Evolutionary conservation across 2,888 invertebrate genomes (phyloP).

Genomic region (Phoronis australis): DNA sequence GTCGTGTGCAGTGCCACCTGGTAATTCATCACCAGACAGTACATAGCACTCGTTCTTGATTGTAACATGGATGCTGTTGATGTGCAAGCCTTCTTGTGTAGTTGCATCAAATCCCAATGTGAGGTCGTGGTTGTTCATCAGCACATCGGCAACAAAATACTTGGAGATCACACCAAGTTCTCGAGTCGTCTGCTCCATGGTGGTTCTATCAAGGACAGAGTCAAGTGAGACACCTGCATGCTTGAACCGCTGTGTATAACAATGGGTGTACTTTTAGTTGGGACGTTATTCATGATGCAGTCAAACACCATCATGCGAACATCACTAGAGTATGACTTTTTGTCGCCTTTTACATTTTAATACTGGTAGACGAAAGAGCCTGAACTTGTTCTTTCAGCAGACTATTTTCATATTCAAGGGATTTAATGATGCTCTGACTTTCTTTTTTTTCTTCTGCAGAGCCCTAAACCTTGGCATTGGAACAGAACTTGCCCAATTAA

Average conservation of each 20-base stretch:
- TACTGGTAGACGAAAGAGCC: not conserved
- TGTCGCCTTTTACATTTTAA: not conserved
- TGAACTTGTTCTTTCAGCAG: not conserved
- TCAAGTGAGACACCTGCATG: conserved; percentile 3
- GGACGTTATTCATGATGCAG: conserved; percentile 5
- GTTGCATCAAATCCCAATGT: conserved; percentile 15
- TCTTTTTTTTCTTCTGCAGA: conserved; percentile 1
- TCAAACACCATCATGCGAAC: conserved; percentile 3
- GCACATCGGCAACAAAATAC: conserved; percentile 7
- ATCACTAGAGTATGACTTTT: conserved; percentile 3
- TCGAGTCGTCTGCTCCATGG: conserved; percentile 5
- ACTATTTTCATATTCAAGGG: conserved; percentile 1
- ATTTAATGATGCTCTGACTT: conserved; percentile 1
- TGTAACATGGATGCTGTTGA: conserved; percentile 15
- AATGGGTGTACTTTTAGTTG: conserved; percentile 6
- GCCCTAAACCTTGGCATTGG: not conserved
- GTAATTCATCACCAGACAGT: conserved; percentile 10
- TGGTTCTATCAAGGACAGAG: conserved; percentile 4
- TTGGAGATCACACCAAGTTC: conserved; percentile 9
- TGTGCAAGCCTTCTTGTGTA: conserved; percentile 13
- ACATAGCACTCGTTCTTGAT: conserved; percentile 4
- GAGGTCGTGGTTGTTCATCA: conserved; percentile 2
- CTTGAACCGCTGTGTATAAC: conserved; percentile 2
- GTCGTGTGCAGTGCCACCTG: conserved; percentile 13
- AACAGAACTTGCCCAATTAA: no score